These are phyloP conservation scores for Carcharodon carcharias DNA, from an alignment of 2,797 vertebrate genomes.

Conservation along the genomic window DNA sequence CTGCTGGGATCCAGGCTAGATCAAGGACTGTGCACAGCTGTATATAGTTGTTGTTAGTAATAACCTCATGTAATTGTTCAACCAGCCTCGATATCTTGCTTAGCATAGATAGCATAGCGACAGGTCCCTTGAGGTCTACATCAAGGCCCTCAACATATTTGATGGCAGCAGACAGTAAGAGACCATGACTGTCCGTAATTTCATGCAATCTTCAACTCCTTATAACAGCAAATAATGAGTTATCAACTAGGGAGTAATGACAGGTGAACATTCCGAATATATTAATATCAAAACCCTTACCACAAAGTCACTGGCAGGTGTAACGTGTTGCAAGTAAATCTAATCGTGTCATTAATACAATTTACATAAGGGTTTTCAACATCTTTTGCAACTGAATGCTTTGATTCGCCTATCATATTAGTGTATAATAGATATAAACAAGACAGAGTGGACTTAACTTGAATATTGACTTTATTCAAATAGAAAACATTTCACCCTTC, in stretches of 20 bases:
- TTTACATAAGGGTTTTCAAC: not conserved
- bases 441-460: no score
- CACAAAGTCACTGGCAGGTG: not conserved
- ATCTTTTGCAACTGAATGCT: not conserved
- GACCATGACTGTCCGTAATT: not conserved
- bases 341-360: not conserved
- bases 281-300: not conserved
- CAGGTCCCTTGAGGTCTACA: no score
- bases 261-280: not conserved
- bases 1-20: no score
- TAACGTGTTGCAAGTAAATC: not conserved
- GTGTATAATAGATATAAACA: not conserved
- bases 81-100: no score
- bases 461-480: not conserved
- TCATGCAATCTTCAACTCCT: not conserved
- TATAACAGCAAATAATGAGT: not conserved
- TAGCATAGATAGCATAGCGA: no score
- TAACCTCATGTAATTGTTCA: no score
- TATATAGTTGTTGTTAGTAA: no score
- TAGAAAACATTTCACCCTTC: not conserved
- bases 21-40: no score
- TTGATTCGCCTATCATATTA: not conserved
- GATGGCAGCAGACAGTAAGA: no score
- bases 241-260: not conserved
- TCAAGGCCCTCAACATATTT: no score